Evolutionary conservation across 2,888 invertebrate genomes (phyloP).

Genomic region (Argynnis bischoffii): DNA sequence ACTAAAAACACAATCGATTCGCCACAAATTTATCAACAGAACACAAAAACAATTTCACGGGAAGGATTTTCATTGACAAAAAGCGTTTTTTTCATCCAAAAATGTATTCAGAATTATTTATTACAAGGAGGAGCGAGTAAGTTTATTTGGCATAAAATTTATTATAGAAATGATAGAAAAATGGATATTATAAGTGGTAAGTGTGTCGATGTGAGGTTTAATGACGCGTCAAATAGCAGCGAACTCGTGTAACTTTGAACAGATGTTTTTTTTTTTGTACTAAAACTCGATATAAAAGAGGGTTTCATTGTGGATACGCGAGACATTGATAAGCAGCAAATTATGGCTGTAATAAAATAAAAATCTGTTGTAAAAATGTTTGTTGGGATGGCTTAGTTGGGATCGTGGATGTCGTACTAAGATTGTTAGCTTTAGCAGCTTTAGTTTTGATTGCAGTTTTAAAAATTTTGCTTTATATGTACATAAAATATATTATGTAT

Average conservation of each 20-base stretch:
- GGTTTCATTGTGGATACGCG: slow-evolving; percentile 38
- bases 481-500: no score
- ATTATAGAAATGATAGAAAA: slow-evolving; percentile 72
- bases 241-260: slow-evolving; percentile 64
- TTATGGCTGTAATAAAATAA: slow-evolving; percentile 41
- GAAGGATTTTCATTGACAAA: slow-evolving; percentile 46
- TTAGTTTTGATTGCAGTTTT: no score
- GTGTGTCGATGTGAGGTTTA: slow-evolving; percentile 65
- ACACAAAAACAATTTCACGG: slow-evolving; percentile 52
- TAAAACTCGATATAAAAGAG: slow-evolving; percentile 26
- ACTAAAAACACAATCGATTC: slow-evolving; percentile 50
- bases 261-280: slow-evolving; percentile 37
- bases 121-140: slow-evolving; percentile 57
- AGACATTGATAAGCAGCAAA: slow-evolving; percentile 50
- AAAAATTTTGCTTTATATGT: no score
- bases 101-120: slow-evolving; percentile 47
- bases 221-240: slow-evolving; percentile 65
- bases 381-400: background rate
- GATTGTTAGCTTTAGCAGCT: no score
- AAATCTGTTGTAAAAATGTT: slow-evolving; percentile 3
- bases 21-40: slow-evolving; percentile 50
- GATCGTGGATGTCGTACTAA: no score
- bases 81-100: slow-evolving; percentile 23
- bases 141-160: slow-evolving; percentile 79
- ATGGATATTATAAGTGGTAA: slow-evolving; percentile 73